Percentiles rank a stretch among this genome's conserved stretches.
Evolutionary conservation across 2,888 invertebrate genomes (phyloP).

Genomic region (Trichopria drosophilae): DNA sequence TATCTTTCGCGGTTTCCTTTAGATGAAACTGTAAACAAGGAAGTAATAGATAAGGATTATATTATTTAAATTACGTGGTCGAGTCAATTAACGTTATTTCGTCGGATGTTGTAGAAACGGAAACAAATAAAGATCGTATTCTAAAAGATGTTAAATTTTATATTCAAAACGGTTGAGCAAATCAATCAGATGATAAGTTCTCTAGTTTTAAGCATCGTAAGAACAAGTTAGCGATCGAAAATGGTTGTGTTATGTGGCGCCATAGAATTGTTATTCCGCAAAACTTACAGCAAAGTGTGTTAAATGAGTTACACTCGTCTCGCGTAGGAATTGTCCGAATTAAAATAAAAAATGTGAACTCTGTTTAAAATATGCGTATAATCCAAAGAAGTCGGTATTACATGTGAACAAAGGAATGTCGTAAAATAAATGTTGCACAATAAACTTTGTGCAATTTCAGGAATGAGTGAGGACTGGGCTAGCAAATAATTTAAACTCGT

Average conservation of each 20-base stretch:
- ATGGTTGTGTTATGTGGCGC: constrained; percentile 5
- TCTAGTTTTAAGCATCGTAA: not conserved
- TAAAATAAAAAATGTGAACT: constrained; percentile 27
- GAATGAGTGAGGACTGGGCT: no score
- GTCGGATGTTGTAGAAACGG: not conserved
- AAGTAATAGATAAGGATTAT: constrained; percentile 1
- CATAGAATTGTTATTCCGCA: constrained; percentile 3
- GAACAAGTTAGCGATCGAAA: constrained; percentile 1
- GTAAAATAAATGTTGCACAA: no score
- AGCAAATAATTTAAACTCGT: no score
- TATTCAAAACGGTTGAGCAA: constrained; percentile 1
- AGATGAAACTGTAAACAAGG: not conserved
- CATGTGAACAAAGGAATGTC: no score
- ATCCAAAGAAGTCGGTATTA: constrained; percentile 21
- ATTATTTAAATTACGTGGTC: constrained; percentile 15
- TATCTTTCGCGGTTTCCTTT: constrained; percentile 20
- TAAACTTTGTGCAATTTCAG: no score
- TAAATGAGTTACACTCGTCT: constrained; percentile 34
- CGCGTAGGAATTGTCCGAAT: constrained; percentile 38
- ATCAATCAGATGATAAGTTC: not conserved
- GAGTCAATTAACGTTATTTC: constrained; percentile 3
- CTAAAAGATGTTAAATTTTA: constrained; percentile 2
- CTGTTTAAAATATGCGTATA: constrained; percentile 16
- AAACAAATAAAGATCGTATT: constrained; percentile 2
- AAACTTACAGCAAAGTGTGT: constrained; percentile 18